phyloP scores from a whole-genome alignment of 2,888 invertebrate species.

The Eupithecia tripunctaria region DNA sequence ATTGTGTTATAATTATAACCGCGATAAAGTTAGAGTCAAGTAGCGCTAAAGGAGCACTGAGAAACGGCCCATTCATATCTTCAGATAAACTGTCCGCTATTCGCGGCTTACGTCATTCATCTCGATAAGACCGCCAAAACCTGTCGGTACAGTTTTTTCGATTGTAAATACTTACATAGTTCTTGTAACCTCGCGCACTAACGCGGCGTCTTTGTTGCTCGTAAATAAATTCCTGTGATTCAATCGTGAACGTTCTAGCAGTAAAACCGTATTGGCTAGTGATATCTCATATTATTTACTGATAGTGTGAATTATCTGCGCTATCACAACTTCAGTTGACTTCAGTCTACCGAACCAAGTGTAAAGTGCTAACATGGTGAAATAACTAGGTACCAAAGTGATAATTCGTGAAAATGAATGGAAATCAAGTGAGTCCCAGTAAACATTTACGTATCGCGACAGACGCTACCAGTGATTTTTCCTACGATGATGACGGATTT shows the following conservation, averaged over 20 bases:
- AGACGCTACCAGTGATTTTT: conserved; percentile 46
- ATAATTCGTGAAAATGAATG: conserved; percentile 56
- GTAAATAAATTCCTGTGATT: conserved; percentile 49
- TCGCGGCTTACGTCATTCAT: conserved; percentile 70
- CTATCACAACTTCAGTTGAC: conserved; percentile 60
- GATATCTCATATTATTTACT: conserved; percentile 62
- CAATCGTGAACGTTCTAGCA: conserved; percentile 40
- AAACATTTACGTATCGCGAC: conserved; percentile 40
- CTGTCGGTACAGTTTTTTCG: conserved; percentile 74
- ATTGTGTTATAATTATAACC: conserved; percentile 42
- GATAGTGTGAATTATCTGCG: conserved; percentile 64
- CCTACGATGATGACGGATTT: conserved; percentile 72
- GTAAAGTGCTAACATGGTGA: conserved; percentile 57
- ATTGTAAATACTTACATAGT: conserved; percentile 71
- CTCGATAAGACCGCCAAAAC: conserved; percentile 70
- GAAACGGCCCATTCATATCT: conserved; percentile 49
- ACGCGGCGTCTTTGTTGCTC: conserved; percentile 58
- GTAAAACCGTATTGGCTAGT: conserved; percentile 58
- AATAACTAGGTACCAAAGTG: conserved; percentile 39
- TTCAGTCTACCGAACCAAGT: conserved; percentile 50
- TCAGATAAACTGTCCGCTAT: conserved; percentile 55
- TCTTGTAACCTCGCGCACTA: conserved; percentile 63
- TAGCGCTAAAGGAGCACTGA: conserved; percentile 16
- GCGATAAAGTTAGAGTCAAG: conserved; percentile 34
- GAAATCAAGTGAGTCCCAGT: conserved; percentile 45